Evolutionary conservation across 2,113 vertebrate genomes (phyloP).

Genomic region (Poecile atricapillus): DNA sequence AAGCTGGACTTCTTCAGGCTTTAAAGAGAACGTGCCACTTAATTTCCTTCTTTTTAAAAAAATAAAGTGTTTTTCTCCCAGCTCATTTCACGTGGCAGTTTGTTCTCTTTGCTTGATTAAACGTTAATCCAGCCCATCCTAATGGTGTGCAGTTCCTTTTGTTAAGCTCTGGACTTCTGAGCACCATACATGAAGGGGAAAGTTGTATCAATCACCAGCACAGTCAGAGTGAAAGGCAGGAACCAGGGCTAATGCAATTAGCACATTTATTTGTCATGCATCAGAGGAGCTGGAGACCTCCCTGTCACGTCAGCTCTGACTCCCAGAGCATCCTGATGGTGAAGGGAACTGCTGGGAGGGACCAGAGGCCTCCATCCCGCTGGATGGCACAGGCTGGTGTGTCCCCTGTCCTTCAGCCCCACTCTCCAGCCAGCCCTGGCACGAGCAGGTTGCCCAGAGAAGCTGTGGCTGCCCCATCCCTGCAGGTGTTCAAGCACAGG

Average conservation of each 20-base stretch:
- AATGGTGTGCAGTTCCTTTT: background rate
- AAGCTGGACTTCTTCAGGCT: background rate
- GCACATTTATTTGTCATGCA: background rate
- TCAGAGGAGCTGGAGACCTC: constrained; percentile 15
- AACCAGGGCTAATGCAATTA: background rate
- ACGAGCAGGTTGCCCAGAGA: background rate
- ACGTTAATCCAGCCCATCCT: background rate
- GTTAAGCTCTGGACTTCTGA: background rate
- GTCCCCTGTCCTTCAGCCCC: background rate
- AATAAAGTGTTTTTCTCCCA: background rate
- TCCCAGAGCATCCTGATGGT: background rate
- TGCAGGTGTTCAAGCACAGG: background rate
- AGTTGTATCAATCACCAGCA: background rate
- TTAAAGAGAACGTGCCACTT: background rate
- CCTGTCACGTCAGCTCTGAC: background rate
- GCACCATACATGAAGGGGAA: background rate
- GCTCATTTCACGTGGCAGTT: background rate
- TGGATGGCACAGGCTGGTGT: fast-evolving
- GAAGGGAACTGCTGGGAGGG: background rate
- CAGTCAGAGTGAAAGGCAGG: background rate
- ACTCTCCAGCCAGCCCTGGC: background rate
- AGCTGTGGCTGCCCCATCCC: background rate
- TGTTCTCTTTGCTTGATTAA: constrained; percentile 12
- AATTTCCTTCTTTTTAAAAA: background rate
- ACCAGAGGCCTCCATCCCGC: background rate